phyloP scores from a whole-genome alignment of 92 coral and sea anemone genomes.

The Porites divaricata region DNA sequence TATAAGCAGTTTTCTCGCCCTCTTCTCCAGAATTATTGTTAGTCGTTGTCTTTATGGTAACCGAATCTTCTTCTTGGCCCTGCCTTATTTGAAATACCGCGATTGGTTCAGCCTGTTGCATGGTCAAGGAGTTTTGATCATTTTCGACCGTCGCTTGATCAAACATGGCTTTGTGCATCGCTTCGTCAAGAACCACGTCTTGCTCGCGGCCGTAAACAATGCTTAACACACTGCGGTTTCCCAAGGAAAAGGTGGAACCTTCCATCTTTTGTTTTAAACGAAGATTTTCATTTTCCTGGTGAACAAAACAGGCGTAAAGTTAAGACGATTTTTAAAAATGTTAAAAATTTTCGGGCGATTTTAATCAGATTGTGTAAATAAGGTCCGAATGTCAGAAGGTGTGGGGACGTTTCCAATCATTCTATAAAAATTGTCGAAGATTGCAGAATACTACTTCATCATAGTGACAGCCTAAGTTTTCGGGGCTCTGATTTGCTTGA shows the following conservation, averaged over 20 bases:
- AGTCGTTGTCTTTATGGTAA: background rate
- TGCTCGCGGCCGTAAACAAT: slow-evolving; percentile 76
- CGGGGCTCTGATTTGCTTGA: too few relatives aligned
- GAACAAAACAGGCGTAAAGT: too few relatives aligned
- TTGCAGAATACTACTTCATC: too few relatives aligned
- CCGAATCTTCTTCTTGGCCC: background rate
- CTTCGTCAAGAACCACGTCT: slow-evolving; percentile 52
- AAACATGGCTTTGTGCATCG: slow-evolving; percentile 60
- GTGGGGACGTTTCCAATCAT: too few relatives aligned
- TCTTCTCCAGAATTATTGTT: slow-evolving; percentile 2
- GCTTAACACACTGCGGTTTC: slow-evolving; percentile 67
- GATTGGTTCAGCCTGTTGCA: slow-evolving; percentile 55
- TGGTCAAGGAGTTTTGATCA: slow-evolving; percentile 53
- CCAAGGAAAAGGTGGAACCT: slow-evolving; percentile 66
- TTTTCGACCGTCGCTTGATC: slow-evolving; percentile 57
- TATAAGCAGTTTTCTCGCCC: background rate
- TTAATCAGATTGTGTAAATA: too few relatives aligned
- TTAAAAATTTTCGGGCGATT: too few relatives aligned
- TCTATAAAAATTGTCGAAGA: too few relatives aligned
- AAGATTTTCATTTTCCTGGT: slow-evolving; percentile 66
- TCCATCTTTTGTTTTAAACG: slow-evolving; percentile 42
- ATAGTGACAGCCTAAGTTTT: too few relatives aligned
- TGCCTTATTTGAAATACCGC: slow-evolving; percentile 73
- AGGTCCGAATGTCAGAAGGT: too few relatives aligned
- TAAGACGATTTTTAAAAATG: too few relatives aligned